Evolutionary conservation across 2,888 invertebrate species (phyloP).

Genomic region (Agonopterix alstromeriana): DNA sequence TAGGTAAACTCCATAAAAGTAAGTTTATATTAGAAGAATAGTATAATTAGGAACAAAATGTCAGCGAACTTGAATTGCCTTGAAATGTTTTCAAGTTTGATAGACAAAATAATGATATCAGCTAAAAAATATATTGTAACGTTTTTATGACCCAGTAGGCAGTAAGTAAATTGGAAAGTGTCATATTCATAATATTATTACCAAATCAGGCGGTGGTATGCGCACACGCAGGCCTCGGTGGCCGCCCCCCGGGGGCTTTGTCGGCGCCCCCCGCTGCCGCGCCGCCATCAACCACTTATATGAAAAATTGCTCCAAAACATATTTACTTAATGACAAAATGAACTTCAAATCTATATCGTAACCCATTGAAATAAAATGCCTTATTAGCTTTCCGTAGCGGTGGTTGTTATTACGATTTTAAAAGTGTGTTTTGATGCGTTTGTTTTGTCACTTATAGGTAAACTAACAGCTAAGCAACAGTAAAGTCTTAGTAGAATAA

Average conservation of each 20-base stretch:
- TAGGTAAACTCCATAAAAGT: slow-evolving; percentile 6
- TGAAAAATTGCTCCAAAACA: slow-evolving; percentile 47
- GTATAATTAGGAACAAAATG: slow-evolving; percentile 5
- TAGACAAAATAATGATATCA: too few relatives aligned
- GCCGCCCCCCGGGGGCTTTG: slow-evolving; percentile 62
- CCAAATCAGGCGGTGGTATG: slow-evolving; percentile 34
- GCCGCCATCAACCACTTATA: slow-evolving; percentile 42
- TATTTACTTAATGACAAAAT: neutral
- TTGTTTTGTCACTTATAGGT: slow-evolving; percentile 13
- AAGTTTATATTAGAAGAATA: slow-evolving; percentile 4
- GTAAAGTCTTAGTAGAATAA: too few relatives aligned
- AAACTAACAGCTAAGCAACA: slow-evolving; percentile 5
- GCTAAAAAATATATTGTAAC: neutral
- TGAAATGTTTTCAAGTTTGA: neutral
- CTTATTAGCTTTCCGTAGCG: neutral
- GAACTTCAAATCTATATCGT: neutral
- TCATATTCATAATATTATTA: slow-evolving; percentile 35
- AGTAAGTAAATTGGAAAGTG: slow-evolving; percentile 36
- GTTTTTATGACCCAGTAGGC: slow-evolving; percentile 1
- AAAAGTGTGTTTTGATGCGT: slow-evolving; percentile 3
- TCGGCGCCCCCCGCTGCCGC: slow-evolving; percentile 59
- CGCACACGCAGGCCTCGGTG: slow-evolving; percentile 43
- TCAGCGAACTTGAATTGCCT: slow-evolving; percentile 4
- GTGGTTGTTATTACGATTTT: slow-evolving; percentile 1
- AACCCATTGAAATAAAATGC: slow-evolving; percentile 1